Evolutionary conservation across 2,113 vertebrate species (phyloP).

Genomic region (Hippocampus zosterae): DNA sequence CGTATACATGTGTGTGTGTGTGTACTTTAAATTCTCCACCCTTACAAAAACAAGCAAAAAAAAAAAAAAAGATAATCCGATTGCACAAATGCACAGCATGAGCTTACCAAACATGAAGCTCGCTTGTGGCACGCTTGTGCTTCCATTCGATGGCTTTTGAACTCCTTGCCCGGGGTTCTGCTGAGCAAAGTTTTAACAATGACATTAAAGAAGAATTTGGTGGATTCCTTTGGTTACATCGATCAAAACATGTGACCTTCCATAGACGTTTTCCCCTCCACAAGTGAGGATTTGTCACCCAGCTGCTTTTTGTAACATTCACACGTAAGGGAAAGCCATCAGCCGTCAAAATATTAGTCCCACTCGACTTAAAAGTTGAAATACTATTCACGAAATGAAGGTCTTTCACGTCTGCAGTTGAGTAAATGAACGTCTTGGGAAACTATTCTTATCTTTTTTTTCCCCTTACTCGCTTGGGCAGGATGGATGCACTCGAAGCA

Average conservation of each 20-base stretch:
- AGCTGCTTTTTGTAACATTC: too few relatives aligned
- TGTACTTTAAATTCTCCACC: neutral
- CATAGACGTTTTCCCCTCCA: too few relatives aligned
- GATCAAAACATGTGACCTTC: neutral
- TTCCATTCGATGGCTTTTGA: conserved; percentile 51
- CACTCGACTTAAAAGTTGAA: too few relatives aligned
- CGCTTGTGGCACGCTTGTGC: conserved; percentile 25
- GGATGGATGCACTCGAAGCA: conserved; percentile 72
- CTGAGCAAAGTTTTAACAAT: conserved; percentile 3
- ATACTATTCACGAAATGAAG: neutral
- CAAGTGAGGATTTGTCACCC: too few relatives aligned
- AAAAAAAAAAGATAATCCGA: neutral
- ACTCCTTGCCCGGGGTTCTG: conserved; percentile 56
- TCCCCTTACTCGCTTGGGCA: conserved; percentile 72
- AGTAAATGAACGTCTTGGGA: neutral
- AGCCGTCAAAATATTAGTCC: too few relatives aligned
- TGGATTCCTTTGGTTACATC: neutral
- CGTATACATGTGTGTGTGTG: neutral
- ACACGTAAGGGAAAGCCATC: too few relatives aligned
- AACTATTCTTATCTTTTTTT: neutral
- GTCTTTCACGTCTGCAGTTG: neutral
- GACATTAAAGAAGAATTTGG: neutral
- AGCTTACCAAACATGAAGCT: conserved; percentile 67
- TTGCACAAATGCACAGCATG: neutral
- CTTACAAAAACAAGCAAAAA: neutral